Evolutionary conservation across 2,888 invertebrate genomes (phyloP), one percentile per base, ranked within the genome.

Genomic region (Conistra vaccinii): DNA sequence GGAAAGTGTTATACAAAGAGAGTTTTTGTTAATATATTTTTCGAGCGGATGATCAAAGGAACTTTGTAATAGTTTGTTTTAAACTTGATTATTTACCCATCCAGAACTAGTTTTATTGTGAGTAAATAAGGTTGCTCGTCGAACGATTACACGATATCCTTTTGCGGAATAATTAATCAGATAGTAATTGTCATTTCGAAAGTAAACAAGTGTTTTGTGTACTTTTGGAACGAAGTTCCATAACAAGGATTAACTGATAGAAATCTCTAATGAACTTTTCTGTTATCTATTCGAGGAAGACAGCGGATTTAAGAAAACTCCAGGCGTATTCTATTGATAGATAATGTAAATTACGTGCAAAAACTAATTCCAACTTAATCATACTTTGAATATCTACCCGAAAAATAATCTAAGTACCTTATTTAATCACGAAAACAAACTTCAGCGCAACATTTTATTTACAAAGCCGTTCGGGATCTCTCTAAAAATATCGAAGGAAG

Each of bases 401-500:
- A 45, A 58, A 69, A 60, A 45, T 17, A 26, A 26, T 48, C 29
- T 42, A 23, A 23, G 1, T 61, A 45, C 29, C 42, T 48, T 29
- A 68, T 62, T 39, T 29, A 68, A 74, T 76, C 39, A 61, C 45
- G 1, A 12, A 55, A 20, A 66, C 6, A 65, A 67, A 77, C 32
- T 73, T 68, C 14, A 42, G 42, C 6, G 45, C 63, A 66, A 78
- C 26, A 62, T 55, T 62, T 66, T 77, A 72, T 55, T 78, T 48
- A 57, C 45, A 55, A 65, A 68, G 53, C 39, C 45, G 42, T 35
- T 61, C 2, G 35, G 45, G n/a, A 69, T 65, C 48, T 29, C 55
- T 70, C 51, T 73, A 73, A 63, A 79, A 82, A 65, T 79, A 67
- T 66, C 39, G n/a, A 39, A 70, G 32, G 39, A 83, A 73, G 51